Base-by-base conservation (phyloP, 1,140 invertebrate species). In the Dolichoris vasculosae region DNA sequence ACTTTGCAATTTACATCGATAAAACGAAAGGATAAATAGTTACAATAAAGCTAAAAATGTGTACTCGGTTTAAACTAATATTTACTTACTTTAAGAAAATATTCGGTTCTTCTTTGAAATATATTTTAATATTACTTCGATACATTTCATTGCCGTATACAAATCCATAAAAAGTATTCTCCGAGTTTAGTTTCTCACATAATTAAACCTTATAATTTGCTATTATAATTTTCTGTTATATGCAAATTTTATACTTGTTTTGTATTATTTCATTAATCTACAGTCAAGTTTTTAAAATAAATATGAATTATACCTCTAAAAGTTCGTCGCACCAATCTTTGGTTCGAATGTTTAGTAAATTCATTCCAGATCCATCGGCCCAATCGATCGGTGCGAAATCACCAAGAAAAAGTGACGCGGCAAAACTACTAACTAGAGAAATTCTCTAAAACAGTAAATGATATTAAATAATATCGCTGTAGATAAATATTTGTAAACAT, bases 341-440 rank as follows among this genome's bases (percentile, higher is more conserved):
- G 0, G 91, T 95, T 51, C 93, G 94, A 63, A 99, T 97, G 92
- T 99, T 96, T 83, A 99, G 93, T 26, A 99, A 94, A 93, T 99
- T 99, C 98, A 99, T 99, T 46, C 98, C 99, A 7, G 98, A 99
- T 0, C 96, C 98, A 94, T 99, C 98, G 0, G 97, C 96, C 86
- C 95, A 95, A 92, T 99, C 99, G 76, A 99, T 98, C 0, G 97
- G 96, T 0, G 98, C 98, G 89, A 98, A 97, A 89, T 96, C 94
- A 1, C 98, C 98, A n/a, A 98, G 90, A 88, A 99, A 97, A 32
- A 99, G 90, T 0, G 97, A 97, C 79, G 97, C 97, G 0, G 96
- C 95, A 93, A 99, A 99, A 89, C 97, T 99, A 90, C 98, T 99
- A 1, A 99, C 95, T 20, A 99, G 93, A 0, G 98, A 99, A 88